phyloP scores from a whole-genome alignment of 2,797 vertebrate genomes.

The Tolypeutes matacus region DNA sequence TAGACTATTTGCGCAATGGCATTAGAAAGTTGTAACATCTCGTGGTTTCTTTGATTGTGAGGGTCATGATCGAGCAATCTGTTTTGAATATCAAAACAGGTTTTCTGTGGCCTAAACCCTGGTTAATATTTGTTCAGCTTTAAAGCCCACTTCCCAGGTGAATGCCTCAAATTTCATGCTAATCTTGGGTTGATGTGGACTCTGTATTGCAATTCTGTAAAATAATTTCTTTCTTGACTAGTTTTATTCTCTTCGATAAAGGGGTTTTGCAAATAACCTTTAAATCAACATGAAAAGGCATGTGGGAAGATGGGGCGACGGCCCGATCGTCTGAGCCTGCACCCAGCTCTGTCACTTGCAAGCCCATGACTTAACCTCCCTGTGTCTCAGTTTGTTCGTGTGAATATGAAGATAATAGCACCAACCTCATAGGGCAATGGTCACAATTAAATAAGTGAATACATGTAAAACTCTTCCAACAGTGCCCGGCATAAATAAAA shows the following conservation, averaged over 20 bases:
- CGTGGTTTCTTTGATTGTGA: constrained; percentile 38
- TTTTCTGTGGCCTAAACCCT: constrained; percentile 63
- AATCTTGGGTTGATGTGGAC: constrained; percentile 6
- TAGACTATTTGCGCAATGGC: background rate
- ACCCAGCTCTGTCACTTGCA: background rate
- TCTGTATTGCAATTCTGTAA: constrained; percentile 15
- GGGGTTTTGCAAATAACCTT: background rate
- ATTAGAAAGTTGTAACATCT: constrained; percentile 58
- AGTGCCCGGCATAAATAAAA: background rate
- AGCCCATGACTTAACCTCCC: background rate
- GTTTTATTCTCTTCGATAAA: constrained; percentile 36
- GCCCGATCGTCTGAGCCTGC: background rate
- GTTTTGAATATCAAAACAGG: constrained; percentile 56
- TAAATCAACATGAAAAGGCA: background rate
- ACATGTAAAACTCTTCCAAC: background rate
- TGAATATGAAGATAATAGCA: background rate
- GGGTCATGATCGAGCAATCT: constrained; percentile 8
- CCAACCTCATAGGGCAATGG: background rate
- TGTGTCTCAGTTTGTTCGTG: rapidly evolving
- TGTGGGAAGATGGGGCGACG: background rate
- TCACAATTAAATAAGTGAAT: background rate
- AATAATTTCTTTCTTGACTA: background rate
- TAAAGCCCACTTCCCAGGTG: constrained; percentile 70
- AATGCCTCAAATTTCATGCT: constrained; percentile 57
- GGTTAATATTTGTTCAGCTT: constrained; percentile 75